These are phyloP conservation scores for Drosophila insularis DNA, from an alignment of 1,140 invertebrate species.

Conservation along the genomic window DNA sequence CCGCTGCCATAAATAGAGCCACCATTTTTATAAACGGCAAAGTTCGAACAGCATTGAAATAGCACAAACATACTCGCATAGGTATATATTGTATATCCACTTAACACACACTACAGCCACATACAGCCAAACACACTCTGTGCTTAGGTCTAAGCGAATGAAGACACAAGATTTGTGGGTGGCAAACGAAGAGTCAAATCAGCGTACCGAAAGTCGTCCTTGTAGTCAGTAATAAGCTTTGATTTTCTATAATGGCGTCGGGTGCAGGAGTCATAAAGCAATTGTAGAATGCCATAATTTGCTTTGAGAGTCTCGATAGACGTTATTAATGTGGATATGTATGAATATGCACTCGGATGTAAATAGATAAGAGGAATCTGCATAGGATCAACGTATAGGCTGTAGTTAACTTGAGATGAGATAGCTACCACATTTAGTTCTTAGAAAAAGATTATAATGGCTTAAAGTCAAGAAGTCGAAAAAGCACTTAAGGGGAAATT, in stretches of 20 bases:
- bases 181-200: conserved; percentile 39
- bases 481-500: too few species aligned
- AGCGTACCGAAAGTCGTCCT: conserved; percentile 59
- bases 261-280: conserved; percentile 37
- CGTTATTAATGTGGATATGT: too few species aligned
- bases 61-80: conserved; percentile 13
- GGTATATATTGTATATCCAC: background rate
- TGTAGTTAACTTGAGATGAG: background rate
- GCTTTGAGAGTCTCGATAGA: conserved; percentile 39
- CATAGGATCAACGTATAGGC: background rate
- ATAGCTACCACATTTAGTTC: too few species aligned
- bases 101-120: background rate
- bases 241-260: conserved; percentile 54
- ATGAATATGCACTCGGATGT: too few species aligned
- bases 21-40: conserved; percentile 35
- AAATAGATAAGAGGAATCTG: background rate
- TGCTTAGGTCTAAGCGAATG: conserved; percentile 25
- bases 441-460: too few species aligned
- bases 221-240: conserved; percentile 60
- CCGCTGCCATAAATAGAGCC: conserved; percentile 26
- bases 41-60: conserved; percentile 50
- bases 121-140: background rate
- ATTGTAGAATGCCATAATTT: conserved; percentile 49
- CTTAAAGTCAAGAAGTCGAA: too few species aligned
- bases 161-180: background rate